Evolutionary conservation across 2,113 vertebrate species (phyloP).

Genomic region (Elachura formosa): DNA sequence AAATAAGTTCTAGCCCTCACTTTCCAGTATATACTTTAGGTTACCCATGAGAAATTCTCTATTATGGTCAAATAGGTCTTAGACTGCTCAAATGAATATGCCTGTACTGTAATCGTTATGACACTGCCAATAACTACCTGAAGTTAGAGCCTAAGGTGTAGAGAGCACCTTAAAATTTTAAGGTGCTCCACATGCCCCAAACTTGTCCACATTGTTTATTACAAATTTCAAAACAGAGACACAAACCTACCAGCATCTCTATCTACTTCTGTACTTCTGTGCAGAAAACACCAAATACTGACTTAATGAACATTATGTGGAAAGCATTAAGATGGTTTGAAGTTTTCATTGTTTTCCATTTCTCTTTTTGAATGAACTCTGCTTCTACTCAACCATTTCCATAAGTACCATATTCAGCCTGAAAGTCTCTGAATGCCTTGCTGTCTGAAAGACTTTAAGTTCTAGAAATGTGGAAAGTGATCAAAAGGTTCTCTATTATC

Average conservation of each 20-base stretch:
- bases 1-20: not conserved
- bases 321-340: not conserved
- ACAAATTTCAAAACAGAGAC: not conserved
- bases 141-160: not conserved
- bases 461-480: not conserved
- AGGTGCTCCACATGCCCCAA: accelerated
- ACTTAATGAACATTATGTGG: not conserved
- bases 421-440: not conserved
- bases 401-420: not conserved
- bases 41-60: not conserved
- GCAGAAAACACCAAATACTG: not conserved
- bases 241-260: not conserved
- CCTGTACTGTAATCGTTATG: not conserved
- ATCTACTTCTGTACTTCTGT: not conserved
- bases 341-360: not conserved
- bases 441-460: not conserved
- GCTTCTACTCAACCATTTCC: not conserved
- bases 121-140: not conserved
- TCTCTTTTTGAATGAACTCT: not conserved
- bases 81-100: not conserved
- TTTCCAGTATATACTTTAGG: not conserved
- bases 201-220: not conserved
- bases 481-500: not conserved
- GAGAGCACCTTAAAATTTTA: not conserved
- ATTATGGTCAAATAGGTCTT: not conserved